phyloP scores from a whole-genome alignment of 2,797 vertebrate species.

The Odontamblyopus rebecca region DNA sequence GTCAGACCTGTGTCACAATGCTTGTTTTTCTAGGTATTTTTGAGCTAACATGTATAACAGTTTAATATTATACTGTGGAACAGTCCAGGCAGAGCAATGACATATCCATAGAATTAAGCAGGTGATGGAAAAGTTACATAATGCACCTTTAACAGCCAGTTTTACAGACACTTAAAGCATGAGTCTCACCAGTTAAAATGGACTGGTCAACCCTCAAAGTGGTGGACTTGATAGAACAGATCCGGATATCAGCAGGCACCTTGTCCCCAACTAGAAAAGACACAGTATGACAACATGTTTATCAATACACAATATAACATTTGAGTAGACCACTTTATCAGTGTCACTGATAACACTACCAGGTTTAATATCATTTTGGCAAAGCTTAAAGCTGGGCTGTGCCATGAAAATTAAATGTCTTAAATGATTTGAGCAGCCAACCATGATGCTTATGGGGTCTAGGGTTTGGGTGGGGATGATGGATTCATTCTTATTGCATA shows the following conservation, averaged over 20 bases:
- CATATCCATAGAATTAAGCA: too few species aligned
- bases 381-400: not conserved
- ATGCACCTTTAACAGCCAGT: too few species aligned
- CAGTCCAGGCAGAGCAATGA: too few species aligned
- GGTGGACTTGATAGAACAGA: constrained; percentile 97
- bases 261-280: constrained; percentile 92
- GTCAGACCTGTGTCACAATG: too few species aligned
- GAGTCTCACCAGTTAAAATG: constrained; percentile 90
- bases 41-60: too few species aligned
- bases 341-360: not conserved
- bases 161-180: too few species aligned
- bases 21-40: too few species aligned
- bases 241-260: constrained; percentile 96
- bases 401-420: not conserved
- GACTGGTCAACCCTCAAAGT: constrained; percentile 97
- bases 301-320: not conserved
- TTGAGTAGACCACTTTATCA: not conserved
- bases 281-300: constrained; percentile 26
- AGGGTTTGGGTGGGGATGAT: not conserved
- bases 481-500: not conserved
- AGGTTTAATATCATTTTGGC: not conserved
- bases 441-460: too few species aligned
- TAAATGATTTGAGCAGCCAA: not conserved
- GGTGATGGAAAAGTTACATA: too few species aligned
- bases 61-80: too few species aligned